Percentiles rank a stretch among this genome's conserved stretches.
Evolutionary conservation across 2,888 invertebrate genomes (phyloP).

Genomic region (Pterostichus madidus): DNA sequence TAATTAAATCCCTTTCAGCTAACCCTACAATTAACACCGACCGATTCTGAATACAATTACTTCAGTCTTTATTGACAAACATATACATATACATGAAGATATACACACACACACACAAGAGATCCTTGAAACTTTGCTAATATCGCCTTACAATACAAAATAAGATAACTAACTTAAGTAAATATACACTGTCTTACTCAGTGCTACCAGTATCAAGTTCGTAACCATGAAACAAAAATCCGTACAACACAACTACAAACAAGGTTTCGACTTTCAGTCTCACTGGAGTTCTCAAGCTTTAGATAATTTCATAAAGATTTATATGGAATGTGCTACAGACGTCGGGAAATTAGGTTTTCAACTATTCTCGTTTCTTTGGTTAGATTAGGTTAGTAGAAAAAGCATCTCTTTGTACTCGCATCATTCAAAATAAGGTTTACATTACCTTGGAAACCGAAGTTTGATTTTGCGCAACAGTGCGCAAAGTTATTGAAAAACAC

Average conservation of each 20-base stretch:
- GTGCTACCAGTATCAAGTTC: slow-evolving; percentile 23
- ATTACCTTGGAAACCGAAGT: too few relatives aligned
- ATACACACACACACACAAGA: background rate
- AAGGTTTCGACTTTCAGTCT: background rate
- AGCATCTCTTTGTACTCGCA: too few relatives aligned
- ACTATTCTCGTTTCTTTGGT: too few relatives aligned
- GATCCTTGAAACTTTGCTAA: slow-evolving; percentile 42
- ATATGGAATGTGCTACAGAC: too few relatives aligned
- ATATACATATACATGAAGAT: background rate
- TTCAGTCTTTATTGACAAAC: slow-evolving; percentile 31
- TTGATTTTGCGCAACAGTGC: too few relatives aligned
- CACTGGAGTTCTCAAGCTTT: background rate
- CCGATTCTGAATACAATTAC: slow-evolving; percentile 34
- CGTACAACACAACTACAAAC: too few relatives aligned
- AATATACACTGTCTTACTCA: slow-evolving; percentile 31
- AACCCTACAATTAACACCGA: slow-evolving; percentile 13
- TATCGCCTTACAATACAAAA: slow-evolving; percentile 45
- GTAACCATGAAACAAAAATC: slow-evolving; percentile 35
- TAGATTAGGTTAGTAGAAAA: too few relatives aligned
- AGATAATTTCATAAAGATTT: too few relatives aligned
- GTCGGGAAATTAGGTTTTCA: too few relatives aligned
- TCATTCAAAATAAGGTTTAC: too few relatives aligned
- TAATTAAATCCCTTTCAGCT: slow-evolving; percentile 18
- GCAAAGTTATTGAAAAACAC: too few relatives aligned
- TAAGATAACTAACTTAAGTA: slow-evolving; percentile 46